Conservation (phyloP, 2,888 invertebrate species). For the Ypsolopha sequella region DNA sequence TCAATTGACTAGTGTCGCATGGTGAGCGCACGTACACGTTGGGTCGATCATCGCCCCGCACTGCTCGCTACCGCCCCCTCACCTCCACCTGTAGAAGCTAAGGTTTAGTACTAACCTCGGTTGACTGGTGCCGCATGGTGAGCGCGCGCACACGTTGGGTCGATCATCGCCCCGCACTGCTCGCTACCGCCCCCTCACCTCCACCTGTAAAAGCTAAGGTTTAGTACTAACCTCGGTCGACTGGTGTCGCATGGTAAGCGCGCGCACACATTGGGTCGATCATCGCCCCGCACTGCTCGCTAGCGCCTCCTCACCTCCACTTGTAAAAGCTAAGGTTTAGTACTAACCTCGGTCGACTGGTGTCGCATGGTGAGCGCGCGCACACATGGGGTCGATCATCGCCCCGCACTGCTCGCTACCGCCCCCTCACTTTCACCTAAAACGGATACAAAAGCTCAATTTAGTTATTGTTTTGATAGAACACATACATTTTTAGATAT, state of each 20-base stretch:
- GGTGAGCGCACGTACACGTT: slow-evolving; percentile 56
- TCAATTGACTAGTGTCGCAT: slow-evolving; percentile 65
- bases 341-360: slow-evolving; percentile 51
- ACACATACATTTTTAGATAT: too few species aligned
- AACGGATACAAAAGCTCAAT: slow-evolving; percentile 5
- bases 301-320: slow-evolving; percentile 37
- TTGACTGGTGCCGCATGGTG: slow-evolving; percentile 62
- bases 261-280: slow-evolving; percentile 56
- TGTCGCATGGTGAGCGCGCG: slow-evolving; percentile 63
- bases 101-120: slow-evolving; percentile 35
- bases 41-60: slow-evolving; percentile 56
- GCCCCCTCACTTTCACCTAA: slow-evolving; percentile 39
- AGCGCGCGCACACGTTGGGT: slow-evolving; percentile 55
- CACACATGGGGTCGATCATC: slow-evolving; percentile 60
- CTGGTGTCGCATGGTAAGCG: slow-evolving; percentile 60
- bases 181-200: slow-evolving; percentile 40
- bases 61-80: slow-evolving; percentile 41
- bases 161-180: slow-evolving; percentile 54
- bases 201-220: slow-evolving; percentile 25
- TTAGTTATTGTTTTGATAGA: background rate
- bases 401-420: slow-evolving; percentile 46
- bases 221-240: slow-evolving; percentile 49
- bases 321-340: slow-evolving; percentile 21
- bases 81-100: slow-evolving; percentile 29
- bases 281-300: slow-evolving; percentile 52